Percentiles rank a stretch among this genome's conserved stretches.
Evolutionary conservation across 2,113 vertebrate genomes (phyloP).

Genomic region (Calypte anna): DNA sequence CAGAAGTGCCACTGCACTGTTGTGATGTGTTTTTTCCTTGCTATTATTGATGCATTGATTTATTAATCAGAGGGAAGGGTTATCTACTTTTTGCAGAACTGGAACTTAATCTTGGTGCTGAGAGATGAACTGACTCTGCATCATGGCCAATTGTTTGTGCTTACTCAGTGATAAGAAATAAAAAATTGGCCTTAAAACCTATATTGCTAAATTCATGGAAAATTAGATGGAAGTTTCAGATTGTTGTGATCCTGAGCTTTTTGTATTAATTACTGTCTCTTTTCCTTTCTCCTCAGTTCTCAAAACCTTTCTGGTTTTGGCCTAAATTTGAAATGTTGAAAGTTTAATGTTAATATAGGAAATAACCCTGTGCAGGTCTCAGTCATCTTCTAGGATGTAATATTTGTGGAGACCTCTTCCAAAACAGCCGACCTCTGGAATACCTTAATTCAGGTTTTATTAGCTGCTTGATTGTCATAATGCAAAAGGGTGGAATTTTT

Average conservation of each 20-base stretch:
- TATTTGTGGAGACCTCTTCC: background rate
- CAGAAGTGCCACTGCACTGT: background rate
- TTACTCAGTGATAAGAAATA: background rate
- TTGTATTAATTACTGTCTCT: background rate
- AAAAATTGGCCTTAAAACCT: background rate
- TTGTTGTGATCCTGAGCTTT: background rate
- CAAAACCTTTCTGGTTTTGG: background rate
- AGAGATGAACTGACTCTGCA: background rate
- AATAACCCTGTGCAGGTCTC: background rate
- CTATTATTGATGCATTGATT: background rate
- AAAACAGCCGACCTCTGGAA: background rate
- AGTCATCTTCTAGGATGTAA: background rate
- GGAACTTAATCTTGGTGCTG: background rate
- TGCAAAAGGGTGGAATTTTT: background rate
- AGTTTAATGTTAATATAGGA: background rate
- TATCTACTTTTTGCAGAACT: background rate
- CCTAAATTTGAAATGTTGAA: background rate
- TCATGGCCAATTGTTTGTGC: background rate
- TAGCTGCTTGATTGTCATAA: background rate
- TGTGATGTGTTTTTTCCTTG: background rate
- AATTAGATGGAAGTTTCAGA: background rate
- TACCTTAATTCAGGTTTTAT: background rate
- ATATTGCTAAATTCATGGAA: background rate
- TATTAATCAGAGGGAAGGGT: background rate
- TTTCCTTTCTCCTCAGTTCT: background rate